A percentile compares a stretch with the other conserved stretches of the same genome.
Evolutionary conservation across 1,140 invertebrate species (phyloP).

Genomic region (Pogonus chalceus): DNA sequence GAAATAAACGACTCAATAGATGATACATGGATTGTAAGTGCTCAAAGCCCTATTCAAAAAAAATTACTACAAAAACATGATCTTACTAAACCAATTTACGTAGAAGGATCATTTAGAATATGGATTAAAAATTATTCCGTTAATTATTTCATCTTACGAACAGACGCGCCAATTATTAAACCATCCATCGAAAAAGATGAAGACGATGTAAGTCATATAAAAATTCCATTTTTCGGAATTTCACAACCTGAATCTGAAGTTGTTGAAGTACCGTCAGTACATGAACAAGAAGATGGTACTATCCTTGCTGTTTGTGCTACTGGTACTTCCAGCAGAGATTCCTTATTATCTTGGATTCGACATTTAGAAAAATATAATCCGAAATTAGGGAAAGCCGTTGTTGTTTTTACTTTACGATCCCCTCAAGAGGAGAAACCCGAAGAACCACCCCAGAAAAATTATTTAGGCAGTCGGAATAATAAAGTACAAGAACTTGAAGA

Average conservation of each 20-base stretch:
- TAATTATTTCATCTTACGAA: constrained; percentile 77
- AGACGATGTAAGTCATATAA: constrained; percentile 60
- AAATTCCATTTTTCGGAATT: constrained; percentile 47
- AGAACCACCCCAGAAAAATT: too few species aligned
- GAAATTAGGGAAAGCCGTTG: constrained; percentile 57
- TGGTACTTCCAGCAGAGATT: constrained; percentile 83
- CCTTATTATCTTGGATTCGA: constrained; percentile 85
- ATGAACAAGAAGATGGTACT: constrained; percentile 90
- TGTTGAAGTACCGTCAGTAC: constrained; percentile 50
- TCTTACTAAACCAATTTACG: constrained; percentile 58
- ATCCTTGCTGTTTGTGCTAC: constrained; percentile 59
- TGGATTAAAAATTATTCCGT: constrained; percentile 67
- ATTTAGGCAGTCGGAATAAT: too few species aligned
- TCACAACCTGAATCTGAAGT: constrained; percentile 33
- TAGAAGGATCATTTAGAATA: constrained; percentile 79
- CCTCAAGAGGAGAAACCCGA: too few species aligned
- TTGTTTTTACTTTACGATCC: constrained; percentile 59
- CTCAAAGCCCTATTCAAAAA: constrained; percentile 69
- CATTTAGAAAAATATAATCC: constrained; percentile 73
- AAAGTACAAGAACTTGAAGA: too few species aligned
- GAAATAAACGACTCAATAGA: constrained; percentile 69
- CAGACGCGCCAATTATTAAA: constrained; percentile 43
- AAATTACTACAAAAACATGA: constrained; percentile 62
- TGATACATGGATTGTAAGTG: constrained; percentile 90
- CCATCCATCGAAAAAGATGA: constrained; percentile 37